Evolutionary conservation across 1,140 invertebrate species (phyloP), one percentile per base, ranked within the genome.

Genomic region (Papilio glaucus): DNA sequence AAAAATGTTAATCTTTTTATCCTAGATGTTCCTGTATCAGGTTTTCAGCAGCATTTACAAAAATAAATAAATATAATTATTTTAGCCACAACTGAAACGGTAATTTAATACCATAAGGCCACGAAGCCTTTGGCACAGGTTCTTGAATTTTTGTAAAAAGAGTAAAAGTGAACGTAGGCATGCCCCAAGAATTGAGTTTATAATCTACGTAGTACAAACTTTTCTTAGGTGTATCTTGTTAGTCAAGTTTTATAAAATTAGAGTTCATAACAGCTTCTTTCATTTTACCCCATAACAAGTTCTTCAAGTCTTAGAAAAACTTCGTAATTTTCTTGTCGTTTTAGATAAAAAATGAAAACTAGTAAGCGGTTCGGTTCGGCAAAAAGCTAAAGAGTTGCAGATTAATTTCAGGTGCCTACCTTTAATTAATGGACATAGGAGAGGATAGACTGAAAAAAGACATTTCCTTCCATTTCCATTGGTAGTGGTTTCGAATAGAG

Each of bases 181-280:
- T 57, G 24, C 49, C 21, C 49, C 12, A 6, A 24, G 21, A 9
- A 26, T 57, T 24, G 4, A 24, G 49, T 24, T 57, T 24, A 26
- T 24, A 57, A 57, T 57, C 49, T 24, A 57, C 15, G 21, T 5
- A 57, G 21, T 9, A 24, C 49, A 12, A 57, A 57, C 21, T 53
- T 53, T 53, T 12, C 49, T 57, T 26, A 53, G 49, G 49, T 57
- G 49, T 57, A 57, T 26, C 49, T 12, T 13, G 13, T 4, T 12
- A 57, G 21, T 24, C 1, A 21, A 57, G 49, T 10, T 57, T 57
- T 57, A 24, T 57, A 26, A 57, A 53, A 57, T 24, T 57, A 9
- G 49, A 13, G 21, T 57, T 57, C 49, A 53, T 53, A 53, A 53
- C 21, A 53, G 49, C 21, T 53, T 53, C 49, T 24, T 53, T 53